Percentiles rank a stretch among this genome's conserved stretches.
phyloP scores from a whole-genome alignment of 2,797 vertebrate species.

The Enteromius thamalakanensis region DNA sequence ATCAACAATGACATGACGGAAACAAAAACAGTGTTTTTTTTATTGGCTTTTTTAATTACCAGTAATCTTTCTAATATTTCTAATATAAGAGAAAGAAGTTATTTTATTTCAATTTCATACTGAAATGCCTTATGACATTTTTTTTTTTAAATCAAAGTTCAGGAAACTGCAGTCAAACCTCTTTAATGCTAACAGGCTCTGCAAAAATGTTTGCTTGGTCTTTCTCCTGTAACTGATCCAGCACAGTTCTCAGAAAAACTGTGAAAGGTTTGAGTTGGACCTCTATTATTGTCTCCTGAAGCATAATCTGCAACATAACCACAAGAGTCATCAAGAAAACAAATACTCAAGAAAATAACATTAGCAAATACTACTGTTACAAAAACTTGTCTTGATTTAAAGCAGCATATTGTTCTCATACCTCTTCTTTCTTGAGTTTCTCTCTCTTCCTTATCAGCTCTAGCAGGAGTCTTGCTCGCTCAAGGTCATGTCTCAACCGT shows the following conservation, averaged over 20 bases:
- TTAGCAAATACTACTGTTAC: neutral
- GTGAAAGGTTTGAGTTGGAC: slow-evolving; percentile 92
- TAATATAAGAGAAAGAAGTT: too few relatives aligned
- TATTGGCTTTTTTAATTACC: neutral
- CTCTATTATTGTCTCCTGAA: slow-evolving; percentile 91
- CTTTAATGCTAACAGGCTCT: slow-evolving; percentile 90
- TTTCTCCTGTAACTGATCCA: slow-evolving; percentile 93
- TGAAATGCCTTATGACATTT: neutral
- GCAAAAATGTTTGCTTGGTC: slow-evolving; percentile 93
- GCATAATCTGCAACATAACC: slow-evolving; percentile 80
- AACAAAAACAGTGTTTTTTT: neutral
- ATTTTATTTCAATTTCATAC: too few relatives aligned
- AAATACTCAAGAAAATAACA: neutral
- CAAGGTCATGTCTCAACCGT: slow-evolving; percentile 92
- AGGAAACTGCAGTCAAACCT: slow-evolving; percentile 77
- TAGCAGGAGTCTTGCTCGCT: slow-evolving; percentile 90
- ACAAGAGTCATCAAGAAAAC: neutral
- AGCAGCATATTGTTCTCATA: slow-evolving; percentile 61
- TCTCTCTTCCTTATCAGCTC: slow-evolving; percentile 96
- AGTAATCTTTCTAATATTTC: neutral
- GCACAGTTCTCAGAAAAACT: slow-evolving; percentile 86
- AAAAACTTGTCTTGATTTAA: neutral
- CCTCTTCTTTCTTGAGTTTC: slow-evolving; percentile 98
- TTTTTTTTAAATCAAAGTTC: neutral
- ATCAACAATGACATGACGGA: neutral